These are phyloP conservation scores for Nasonia longicornis DNA, from an alignment of 1,140 invertebrate genomes.

Conservation along the genomic window DNA sequence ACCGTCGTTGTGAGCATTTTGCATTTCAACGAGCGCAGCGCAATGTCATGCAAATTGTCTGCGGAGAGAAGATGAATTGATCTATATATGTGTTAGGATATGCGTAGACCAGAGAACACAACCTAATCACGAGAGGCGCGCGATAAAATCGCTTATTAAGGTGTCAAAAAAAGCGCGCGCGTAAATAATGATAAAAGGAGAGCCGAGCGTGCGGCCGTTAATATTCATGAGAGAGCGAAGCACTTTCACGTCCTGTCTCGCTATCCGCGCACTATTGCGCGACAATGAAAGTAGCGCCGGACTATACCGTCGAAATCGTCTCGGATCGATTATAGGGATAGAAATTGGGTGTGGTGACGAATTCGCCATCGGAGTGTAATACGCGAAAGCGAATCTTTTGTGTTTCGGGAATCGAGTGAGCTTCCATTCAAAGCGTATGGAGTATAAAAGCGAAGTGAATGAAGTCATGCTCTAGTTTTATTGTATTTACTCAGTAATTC, in stretches of 20 bases:
- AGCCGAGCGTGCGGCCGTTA: constrained; percentile 18
- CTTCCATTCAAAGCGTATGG: background rate
- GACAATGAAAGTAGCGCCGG: constrained; percentile 40
- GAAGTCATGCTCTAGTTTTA: too few species aligned
- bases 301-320: constrained; percentile 29
- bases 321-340: constrained; percentile 9
- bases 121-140: background rate
- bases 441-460: background rate
- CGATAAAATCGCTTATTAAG: constrained; percentile 25
- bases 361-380: background rate
- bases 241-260: constrained; percentile 50
- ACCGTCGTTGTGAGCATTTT: background rate
- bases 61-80: background rate
- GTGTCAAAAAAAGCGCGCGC: constrained; percentile 12
- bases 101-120: background rate
- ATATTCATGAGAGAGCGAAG: constrained; percentile 45
- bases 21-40: background rate
- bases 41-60: constrained; percentile 5
- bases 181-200: constrained; percentile 11
- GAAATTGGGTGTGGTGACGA: background rate
- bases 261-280: constrained; percentile 23
- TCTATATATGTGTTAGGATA: background rate
- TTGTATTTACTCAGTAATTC: too few species aligned
- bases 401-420: background rate
- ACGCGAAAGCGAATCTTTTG: background rate